Evolutionary conservation across 2,797 vertebrate species (phyloP).

Genomic region (Arrhamphus sclerolepis): DNA sequence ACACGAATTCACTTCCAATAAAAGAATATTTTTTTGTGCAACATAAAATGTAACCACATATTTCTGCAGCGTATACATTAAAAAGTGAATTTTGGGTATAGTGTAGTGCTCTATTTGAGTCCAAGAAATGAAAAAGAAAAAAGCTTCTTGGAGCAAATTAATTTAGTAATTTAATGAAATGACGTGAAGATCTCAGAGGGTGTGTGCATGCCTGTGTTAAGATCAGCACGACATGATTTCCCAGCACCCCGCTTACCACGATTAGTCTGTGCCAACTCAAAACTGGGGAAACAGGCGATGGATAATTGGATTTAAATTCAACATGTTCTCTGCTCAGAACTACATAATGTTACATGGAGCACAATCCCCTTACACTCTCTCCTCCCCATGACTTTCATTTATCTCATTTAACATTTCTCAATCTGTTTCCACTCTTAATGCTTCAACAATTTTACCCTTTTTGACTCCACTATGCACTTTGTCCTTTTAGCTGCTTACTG

Average conservation of each 20-base stretch:
- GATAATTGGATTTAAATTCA: conserved; percentile 76
- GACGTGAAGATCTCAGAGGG: conserved; percentile 5
- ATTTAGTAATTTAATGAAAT: conserved; percentile 55
- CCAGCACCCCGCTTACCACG: conserved; percentile 58
- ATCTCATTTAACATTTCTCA: conserved; percentile 26
- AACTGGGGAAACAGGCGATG: conserved; percentile 55
- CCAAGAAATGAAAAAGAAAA: conserved; percentile 20
- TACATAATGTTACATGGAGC: conserved; percentile 58
- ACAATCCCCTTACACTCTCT: conserved; percentile 18
- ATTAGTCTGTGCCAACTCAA: conserved; percentile 49
- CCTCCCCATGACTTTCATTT: conserved; percentile 2
- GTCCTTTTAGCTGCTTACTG: background rate
- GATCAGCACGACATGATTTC: conserved; percentile 21
- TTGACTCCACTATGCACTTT: conserved; percentile 7
- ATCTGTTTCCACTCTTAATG: background rate
- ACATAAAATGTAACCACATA: conserved; percentile 54
- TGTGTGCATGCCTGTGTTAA: conserved; percentile 2
- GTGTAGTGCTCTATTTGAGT: conserved; percentile 49
- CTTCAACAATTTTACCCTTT: conserved; percentile 7
- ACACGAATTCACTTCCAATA: conserved; percentile 35
- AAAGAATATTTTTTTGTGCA: conserved; percentile 29
- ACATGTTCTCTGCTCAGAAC: conserved; percentile 55
- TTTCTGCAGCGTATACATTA: conserved; percentile 61
- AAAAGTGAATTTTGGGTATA: conserved; percentile 31
- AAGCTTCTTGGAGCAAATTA: conserved; percentile 17